phyloP scores from a whole-genome alignment of 2,888 invertebrate genomes.

The Crocallis elinguaria region DNA sequence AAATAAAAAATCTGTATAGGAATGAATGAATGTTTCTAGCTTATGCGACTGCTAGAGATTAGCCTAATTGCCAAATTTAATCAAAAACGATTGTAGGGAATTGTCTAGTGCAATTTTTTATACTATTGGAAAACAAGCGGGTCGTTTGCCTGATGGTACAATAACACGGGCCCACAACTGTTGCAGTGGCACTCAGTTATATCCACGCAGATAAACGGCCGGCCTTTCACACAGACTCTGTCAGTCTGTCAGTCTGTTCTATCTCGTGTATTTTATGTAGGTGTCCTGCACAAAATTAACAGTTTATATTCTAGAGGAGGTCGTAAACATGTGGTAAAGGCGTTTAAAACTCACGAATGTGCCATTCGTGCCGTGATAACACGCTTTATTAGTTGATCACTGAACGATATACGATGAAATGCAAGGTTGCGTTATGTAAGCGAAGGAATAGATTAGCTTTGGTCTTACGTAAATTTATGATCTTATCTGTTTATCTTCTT shows the following conservation, averaged over 20 bases:
- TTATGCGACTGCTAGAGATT: too few relatives aligned
- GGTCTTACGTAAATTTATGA: too few relatives aligned
- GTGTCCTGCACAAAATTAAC: conserved; percentile 25
- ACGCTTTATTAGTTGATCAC: conserved; percentile 41
- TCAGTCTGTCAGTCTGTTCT: conserved; percentile 9
- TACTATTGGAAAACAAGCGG: too few relatives aligned
- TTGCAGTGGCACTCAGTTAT: too few relatives aligned
- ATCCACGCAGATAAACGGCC: conserved; percentile 7
- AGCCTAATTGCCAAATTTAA: too few relatives aligned
- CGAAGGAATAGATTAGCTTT: neutral
- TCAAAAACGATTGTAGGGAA: too few relatives aligned
- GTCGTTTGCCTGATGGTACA: too few relatives aligned
- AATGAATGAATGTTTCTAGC: too few relatives aligned
- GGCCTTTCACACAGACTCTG: conserved; percentile 5
- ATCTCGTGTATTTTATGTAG: conserved; percentile 36
- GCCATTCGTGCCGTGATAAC: conserved; percentile 45
- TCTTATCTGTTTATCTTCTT: too few relatives aligned
- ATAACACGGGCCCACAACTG: too few relatives aligned
- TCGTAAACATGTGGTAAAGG: conserved; percentile 25
- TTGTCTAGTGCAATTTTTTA: too few relatives aligned
- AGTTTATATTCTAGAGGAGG: conserved; percentile 18
- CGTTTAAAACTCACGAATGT: conserved; percentile 35
- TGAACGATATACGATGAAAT: conserved; percentile 22
- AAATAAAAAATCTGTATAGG: too few relatives aligned
- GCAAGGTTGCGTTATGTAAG: neutral